Base-by-base conservation (phyloP, 2,888 invertebrate species). In the Tigriopus californicus region DNA sequence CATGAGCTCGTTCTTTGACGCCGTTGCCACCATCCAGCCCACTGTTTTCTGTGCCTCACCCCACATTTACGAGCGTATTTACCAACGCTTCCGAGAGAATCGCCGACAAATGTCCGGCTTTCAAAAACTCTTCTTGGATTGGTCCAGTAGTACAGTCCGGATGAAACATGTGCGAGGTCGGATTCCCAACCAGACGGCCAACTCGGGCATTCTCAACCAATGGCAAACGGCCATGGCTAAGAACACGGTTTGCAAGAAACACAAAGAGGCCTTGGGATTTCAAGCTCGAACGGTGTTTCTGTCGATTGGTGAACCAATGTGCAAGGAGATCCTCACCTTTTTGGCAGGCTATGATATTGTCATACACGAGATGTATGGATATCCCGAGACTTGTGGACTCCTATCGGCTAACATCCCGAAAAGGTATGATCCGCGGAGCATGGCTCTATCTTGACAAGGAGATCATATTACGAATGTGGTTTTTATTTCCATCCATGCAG, bases 291-390 rank as follows among this genome's bases (percentile, higher is more conserved):
- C 52, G 6, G 52, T 59, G n/a, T 59, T 49, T 25, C 33, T 59
- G 13, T 49, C 52, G n/a, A 51, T 41, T 12, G 59, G 59, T 5
- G 51, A 25, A 18, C 59, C 51, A 41, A 18, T 59, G 51, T 22
- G 22, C 11, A 13, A n/a, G 1, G 42, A 51, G 22, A 40, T 59
- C 40, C 52, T 59, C 13, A 51, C 33, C 42, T 59, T 42, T 24
- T 41, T 59, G 20, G 12, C 59, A 15, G 59, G 59, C 41, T 59
- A 33, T 24, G 59, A 59, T 49, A 59, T 59, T 41, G 15, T 59
- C 15, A 52, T 59, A 18, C 59, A 59, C 20, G 48, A 49, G 24
- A 51, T 33, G 25, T 59, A 41, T 52, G 52, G 59, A 12, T 52
- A 59, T 22, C 40, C 59, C 40, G 59, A 59, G 22, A 52, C 18